phyloP scores from a whole-genome alignment of 2,113 vertebrate species.

The Hippopotamus amphibius region DNA sequence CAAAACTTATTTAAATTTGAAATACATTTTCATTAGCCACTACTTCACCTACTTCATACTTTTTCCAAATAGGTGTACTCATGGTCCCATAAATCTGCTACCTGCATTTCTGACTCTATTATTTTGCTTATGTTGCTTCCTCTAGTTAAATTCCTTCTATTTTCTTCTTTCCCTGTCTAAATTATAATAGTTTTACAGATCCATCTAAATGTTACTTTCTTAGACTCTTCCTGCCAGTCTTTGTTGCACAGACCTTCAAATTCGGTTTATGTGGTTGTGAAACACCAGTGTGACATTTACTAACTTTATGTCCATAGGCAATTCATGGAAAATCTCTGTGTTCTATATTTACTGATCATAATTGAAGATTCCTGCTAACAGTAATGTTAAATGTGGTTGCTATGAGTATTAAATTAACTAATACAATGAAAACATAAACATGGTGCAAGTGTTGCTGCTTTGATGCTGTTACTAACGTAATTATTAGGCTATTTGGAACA shows the following conservation, averaged over 20 bases:
- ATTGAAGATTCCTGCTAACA: neutral
- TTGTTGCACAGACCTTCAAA: neutral
- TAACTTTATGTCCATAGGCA: neutral
- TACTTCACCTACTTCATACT: neutral
- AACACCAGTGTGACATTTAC: neutral
- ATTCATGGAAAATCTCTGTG: neutral
- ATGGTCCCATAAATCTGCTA: neutral
- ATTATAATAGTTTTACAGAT: neutral
- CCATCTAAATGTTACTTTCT: neutral
- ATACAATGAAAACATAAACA: neutral
- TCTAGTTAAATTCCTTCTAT: neutral
- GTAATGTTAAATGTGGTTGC: neutral
- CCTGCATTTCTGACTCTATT: neutral
- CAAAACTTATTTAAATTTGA: conserved; percentile 17
- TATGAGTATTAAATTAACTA: neutral
- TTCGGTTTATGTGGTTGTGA: neutral
- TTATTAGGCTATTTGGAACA: neutral
- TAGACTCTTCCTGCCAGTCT: neutral
- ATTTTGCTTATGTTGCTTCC: neutral
- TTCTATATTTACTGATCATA: neutral
- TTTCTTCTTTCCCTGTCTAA: neutral
- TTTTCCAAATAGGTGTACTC: neutral
- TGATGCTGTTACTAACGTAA: neutral
- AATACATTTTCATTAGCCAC: neutral
- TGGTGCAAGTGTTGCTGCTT: neutral